phyloP scores from a whole-genome alignment of 1,140 invertebrate genomes.

The Gonatopus flavifemur region DNA sequence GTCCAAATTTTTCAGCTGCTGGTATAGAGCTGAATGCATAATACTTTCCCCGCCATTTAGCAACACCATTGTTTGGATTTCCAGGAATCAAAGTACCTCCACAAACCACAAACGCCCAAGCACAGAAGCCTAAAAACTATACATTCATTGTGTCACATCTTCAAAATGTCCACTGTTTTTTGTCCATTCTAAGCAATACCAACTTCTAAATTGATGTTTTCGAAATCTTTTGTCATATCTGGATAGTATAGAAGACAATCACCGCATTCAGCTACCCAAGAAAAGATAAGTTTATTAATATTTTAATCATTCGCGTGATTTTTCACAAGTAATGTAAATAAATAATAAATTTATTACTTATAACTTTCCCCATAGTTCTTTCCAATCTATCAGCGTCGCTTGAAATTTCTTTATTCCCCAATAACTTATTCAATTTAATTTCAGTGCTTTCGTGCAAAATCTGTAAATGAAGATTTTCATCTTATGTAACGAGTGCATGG shows the following conservation, averaged over 20 bases:
- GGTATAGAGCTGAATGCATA: constrained; percentile 63
- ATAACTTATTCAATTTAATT: constrained; percentile 40
- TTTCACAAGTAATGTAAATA: constrained; percentile 1
- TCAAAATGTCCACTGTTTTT: background rate
- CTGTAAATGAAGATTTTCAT: constrained; percentile 18
- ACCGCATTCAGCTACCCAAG: constrained; percentile 29
- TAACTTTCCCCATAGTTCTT: constrained; percentile 48
- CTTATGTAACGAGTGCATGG: too few species aligned
- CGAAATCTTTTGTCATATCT: constrained; percentile 47
- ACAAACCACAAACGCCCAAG: constrained; percentile 60
- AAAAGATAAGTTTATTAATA: background rate
- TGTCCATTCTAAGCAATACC: background rate
- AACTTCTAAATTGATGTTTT: constrained; percentile 55
- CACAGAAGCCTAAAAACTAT: constrained; percentile 71
- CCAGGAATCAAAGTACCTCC: constrained; percentile 66
- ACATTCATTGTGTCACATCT: constrained; percentile 9
- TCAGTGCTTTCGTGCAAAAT: constrained; percentile 39
- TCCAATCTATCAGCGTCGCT: constrained; percentile 58
- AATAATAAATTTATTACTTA: constrained; percentile 38
- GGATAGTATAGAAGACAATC: constrained; percentile 51
- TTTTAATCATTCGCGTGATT: background rate
- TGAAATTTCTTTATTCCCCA: constrained; percentile 31
- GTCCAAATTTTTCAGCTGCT: constrained; percentile 62
- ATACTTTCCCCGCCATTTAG: constrained; percentile 57
- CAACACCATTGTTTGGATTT: constrained; percentile 67